Evolutionary conservation across 2,888 invertebrate species (phyloP), one percentile per base, ranked within the genome.

Genomic region (Sarcophaga variegata): DNA sequence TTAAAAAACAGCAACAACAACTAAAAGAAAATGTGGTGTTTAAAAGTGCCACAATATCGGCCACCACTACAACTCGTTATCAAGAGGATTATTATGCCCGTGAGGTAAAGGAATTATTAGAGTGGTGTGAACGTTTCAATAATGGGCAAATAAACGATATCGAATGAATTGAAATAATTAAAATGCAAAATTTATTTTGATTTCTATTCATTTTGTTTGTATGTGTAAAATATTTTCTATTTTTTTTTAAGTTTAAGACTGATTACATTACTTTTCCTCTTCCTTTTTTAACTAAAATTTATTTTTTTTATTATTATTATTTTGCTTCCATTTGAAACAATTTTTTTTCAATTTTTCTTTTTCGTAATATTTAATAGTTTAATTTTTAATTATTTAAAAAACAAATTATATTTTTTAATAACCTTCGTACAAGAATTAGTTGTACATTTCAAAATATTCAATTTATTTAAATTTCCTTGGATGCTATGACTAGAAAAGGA

Each of bases 71-170:
- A 17, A 20, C 54, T 25, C 66, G 81, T 78, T 74, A 85, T 66
- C 90, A 91, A 87, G 92, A 91, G 79, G 90, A 91, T 67, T 90
- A 91, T 12, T 91, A 92, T 69, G 92, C 92, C 17, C 87, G 91
- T 45, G 92, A 92, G 80, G 92, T 92, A 87, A 89, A 90, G 22
- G 92, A 92, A 81, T 47, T 92, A 77, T 89, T 92, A 4, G 92
- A 91, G 62, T 92, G 92, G 92, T 92, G 92, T 83, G 92, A 92
- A 64, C 91, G 91, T 85, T 92, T 92, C 80, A 92, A 92, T 87
- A 92, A 89, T 54, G 92, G 91, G n/a, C 89, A 90, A 66, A 89
- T 89, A 10, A 91, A 92, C 88, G 90, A 91, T 37, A 91, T 90
- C 79, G 92, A 92, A 76, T 92, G 71, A 88, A 69, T 20, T 20